phyloP scores from a whole-genome alignment of 2,888 invertebrate genomes.

The Rutpela maculata region DNA sequence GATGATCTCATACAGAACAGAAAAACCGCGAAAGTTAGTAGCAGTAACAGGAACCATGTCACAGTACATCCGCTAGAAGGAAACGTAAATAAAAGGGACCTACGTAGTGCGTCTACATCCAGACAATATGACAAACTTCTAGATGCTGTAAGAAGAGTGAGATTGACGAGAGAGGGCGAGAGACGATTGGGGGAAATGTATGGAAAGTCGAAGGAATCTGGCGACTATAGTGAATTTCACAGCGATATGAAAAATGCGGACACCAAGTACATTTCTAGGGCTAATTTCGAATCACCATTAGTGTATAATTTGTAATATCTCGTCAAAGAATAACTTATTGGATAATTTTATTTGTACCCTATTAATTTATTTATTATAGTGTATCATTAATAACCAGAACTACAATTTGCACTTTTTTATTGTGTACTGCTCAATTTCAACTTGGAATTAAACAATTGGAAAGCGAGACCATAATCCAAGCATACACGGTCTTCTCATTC shows the following conservation, averaged over 20 bases:
- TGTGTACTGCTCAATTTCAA: too few relatives aligned
- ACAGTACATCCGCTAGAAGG: slow-evolving; percentile 23
- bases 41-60: slow-evolving; percentile 8
- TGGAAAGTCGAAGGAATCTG: slow-evolving; percentile 50
- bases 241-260: slow-evolving; percentile 47
- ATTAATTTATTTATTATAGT: slow-evolving; percentile 35
- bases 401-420: too few relatives aligned
- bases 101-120: slow-evolving; percentile 44
- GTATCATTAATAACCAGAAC: slow-evolving; percentile 16
- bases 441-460: too few relatives aligned
- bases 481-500: too few relatives aligned
- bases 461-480: too few relatives aligned
- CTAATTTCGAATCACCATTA: slow-evolving; percentile 66
- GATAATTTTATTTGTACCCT: slow-evolving; percentile 40
- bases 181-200: slow-evolving; percentile 64
- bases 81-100: slow-evolving; percentile 37
- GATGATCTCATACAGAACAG: slow-evolving; percentile 56
- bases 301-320: slow-evolving; percentile 64
- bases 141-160: slow-evolving; percentile 61
- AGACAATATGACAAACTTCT: slow-evolving; percentile 65
- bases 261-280: slow-evolving; percentile 53
- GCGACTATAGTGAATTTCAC: slow-evolving; percentile 45
- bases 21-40: slow-evolving; percentile 25
- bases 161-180: slow-evolving; percentile 65
- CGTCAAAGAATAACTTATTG: slow-evolving; percentile 43